phyloP scores from a whole-genome alignment of 2,888 invertebrate species.

The Plebejus argus region DNA sequence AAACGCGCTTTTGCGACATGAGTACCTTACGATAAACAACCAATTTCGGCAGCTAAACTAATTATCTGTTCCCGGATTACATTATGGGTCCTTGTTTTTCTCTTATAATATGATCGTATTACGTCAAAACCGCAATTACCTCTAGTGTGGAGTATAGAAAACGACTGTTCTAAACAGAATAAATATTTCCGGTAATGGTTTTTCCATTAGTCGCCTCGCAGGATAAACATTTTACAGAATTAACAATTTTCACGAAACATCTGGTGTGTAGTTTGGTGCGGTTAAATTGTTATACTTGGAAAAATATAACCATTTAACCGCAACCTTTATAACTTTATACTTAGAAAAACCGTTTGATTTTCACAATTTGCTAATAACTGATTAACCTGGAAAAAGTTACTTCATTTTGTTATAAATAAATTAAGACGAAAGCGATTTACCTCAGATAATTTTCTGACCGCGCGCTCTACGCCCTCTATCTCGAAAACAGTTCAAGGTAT shows the following conservation, averaged over 20 bases:
- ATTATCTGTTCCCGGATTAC: not conserved
- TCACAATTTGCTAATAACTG: not conserved
- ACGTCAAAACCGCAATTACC: not conserved
- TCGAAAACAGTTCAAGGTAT: too few species aligned
- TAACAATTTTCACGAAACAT: not conserved
- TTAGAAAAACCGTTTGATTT: not conserved
- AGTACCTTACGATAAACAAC: not conserved
- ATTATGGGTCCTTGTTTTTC: not conserved
- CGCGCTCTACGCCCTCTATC: too few species aligned
- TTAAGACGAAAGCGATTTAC: too few species aligned
- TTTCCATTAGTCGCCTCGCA: constrained; percentile 1
- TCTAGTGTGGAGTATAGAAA: not conserved
- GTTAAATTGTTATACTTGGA: not conserved
- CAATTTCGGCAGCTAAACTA: not conserved
- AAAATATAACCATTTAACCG: too few species aligned
- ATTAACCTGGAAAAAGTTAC: too few species aligned
- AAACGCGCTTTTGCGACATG: too few species aligned
- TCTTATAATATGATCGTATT: not conserved
- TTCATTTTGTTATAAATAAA: too few species aligned
- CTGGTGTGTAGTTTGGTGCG: not conserved
- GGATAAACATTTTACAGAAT: constrained; percentile 8
- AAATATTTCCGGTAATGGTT: constrained; percentile 15
- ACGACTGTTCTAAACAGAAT: constrained; percentile 11
- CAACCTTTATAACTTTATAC: not conserved
- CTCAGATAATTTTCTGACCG: too few species aligned